phyloP scores from a whole-genome alignment of 2,113 vertebrate genomes.

The Ceratotherium simum region DNA sequence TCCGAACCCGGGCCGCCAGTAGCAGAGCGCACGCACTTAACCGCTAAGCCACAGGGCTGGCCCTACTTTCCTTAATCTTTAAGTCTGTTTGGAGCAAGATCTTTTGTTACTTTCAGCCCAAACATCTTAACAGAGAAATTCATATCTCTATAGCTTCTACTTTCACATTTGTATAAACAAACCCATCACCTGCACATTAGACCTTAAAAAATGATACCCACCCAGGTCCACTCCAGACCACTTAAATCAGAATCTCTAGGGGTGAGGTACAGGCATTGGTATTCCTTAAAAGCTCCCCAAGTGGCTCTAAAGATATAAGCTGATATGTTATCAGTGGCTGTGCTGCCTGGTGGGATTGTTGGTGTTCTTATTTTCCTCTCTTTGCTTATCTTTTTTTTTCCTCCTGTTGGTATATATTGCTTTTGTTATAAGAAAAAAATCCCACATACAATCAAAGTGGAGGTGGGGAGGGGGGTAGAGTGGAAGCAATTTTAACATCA shows the following conservation, averaged over 20 bases:
- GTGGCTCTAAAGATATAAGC: slow-evolving; percentile 4
- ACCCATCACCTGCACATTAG: neutral
- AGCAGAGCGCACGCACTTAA: too few relatives aligned
- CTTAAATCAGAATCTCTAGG: neutral
- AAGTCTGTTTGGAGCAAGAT: neutral
- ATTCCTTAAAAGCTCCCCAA: slow-evolving; percentile 35
- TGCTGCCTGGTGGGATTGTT: neutral
- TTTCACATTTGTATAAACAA: neutral
- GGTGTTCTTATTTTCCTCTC: slow-evolving; percentile 51
- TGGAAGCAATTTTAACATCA: neutral
- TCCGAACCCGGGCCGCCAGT: too few relatives aligned
- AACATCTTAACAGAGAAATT: neutral
- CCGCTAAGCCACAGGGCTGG: too few relatives aligned
- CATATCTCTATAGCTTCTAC: neutral
- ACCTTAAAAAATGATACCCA: neutral
- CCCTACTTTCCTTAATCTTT: neutral
- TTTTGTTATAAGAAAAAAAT: slow-evolving; percentile 55
- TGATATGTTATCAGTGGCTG: neutral
- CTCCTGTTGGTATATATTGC: neutral
- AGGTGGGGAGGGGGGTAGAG: neutral
- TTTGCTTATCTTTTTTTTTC: slow-evolving; percentile 34
- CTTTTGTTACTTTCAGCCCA: neutral
- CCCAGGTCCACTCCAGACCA: neutral
- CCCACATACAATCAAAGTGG: neutral
- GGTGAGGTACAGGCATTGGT: neutral